A percentile compares a stretch with the other conserved stretches of the same genome.
phyloP scores from a whole-genome alignment of 2,113 vertebrate species.

The Gasterosteus nipponicus region DNA sequence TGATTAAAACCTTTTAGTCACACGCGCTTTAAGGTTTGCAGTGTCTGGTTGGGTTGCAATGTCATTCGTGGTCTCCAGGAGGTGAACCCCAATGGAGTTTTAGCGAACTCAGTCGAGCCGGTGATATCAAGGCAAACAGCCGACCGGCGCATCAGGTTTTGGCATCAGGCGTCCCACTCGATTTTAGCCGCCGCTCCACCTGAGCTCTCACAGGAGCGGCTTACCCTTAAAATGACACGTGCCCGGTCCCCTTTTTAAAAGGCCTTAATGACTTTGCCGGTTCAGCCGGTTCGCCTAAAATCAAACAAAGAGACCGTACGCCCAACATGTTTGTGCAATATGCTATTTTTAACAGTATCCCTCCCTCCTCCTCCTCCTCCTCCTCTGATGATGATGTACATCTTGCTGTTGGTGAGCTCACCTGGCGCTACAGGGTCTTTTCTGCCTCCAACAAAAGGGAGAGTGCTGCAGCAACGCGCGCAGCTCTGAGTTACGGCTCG shows the following conservation, averaged over 20 bases:
- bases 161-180: neutral
- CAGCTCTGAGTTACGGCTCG: conserved; percentile 55
- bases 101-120: neutral
- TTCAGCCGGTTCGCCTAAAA: neutral
- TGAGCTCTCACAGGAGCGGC: too few relatives aligned
- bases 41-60: neutral
- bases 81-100: neutral
- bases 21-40: neutral
- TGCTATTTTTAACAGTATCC: conserved; percentile 56
- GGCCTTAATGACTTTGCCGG: neutral
- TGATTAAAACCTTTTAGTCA: neutral
- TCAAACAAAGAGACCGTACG: neutral
- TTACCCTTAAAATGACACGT: neutral
- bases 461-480: conserved; percentile 54
- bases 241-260: neutral
- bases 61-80: neutral
- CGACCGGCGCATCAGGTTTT: neutral
- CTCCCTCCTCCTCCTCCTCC: conserved; percentile 38
- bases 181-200: too few relatives aligned
- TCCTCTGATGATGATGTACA: conserved; percentile 66
- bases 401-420: conserved; percentile 66
- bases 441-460: conserved; percentile 53
- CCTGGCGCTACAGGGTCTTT: conserved; percentile 63
- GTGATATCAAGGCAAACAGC: neutral
- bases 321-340: conserved; percentile 32